Evolutionary conservation across 2,888 invertebrate species (phyloP).

Genomic region (Oxytorus armatus): DNA sequence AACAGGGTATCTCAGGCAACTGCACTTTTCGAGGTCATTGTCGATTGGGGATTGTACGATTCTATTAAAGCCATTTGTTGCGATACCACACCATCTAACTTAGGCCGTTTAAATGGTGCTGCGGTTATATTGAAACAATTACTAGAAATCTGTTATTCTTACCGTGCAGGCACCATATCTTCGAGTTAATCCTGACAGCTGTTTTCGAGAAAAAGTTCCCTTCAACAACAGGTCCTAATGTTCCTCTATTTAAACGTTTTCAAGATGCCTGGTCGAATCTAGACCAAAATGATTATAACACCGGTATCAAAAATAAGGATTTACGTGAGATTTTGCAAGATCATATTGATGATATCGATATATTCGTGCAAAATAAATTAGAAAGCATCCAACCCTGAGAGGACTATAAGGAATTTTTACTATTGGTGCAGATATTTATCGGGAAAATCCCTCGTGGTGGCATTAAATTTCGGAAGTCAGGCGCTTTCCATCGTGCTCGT

Average conservation of each 20-base stretch:
- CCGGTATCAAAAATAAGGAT: slow-evolving; percentile 22
- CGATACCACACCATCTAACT: slow-evolving; percentile 46
- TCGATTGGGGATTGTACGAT: slow-evolving; percentile 30
- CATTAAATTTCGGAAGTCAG: slow-evolving; percentile 6
- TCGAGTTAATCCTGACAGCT: slow-evolving; percentile 46
- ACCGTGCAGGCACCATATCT: slow-evolving; percentile 48
- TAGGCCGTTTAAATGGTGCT: slow-evolving; percentile 29
- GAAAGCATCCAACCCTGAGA: slow-evolving; percentile 57
- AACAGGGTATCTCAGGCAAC: slow-evolving; percentile 18
- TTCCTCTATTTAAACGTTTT: slow-evolving; percentile 62
- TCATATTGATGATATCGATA: slow-evolving; percentile 42
- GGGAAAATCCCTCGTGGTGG: slow-evolving; percentile 45
- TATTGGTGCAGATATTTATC: slow-evolving; percentile 59
- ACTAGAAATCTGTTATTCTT: slow-evolving; percentile 44
- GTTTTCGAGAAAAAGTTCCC: slow-evolving; percentile 36
- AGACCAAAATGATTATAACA: slow-evolving; percentile 27
- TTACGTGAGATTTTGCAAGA: slow-evolving; percentile 7
- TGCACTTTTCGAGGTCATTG: slow-evolving; percentile 20
- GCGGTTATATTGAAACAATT: slow-evolving; percentile 35
- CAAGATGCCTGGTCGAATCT: slow-evolving; percentile 31
- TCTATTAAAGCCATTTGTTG: slow-evolving; percentile 34
- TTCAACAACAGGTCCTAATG: slow-evolving; percentile 30
- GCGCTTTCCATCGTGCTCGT: neutral
- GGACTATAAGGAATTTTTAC: slow-evolving; percentile 68
- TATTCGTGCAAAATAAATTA: slow-evolving; percentile 47